These are phyloP conservation scores for Xiphophorus birchmanni DNA, from an alignment of 2,797 vertebrate species.

Conservation along the genomic window DNA sequence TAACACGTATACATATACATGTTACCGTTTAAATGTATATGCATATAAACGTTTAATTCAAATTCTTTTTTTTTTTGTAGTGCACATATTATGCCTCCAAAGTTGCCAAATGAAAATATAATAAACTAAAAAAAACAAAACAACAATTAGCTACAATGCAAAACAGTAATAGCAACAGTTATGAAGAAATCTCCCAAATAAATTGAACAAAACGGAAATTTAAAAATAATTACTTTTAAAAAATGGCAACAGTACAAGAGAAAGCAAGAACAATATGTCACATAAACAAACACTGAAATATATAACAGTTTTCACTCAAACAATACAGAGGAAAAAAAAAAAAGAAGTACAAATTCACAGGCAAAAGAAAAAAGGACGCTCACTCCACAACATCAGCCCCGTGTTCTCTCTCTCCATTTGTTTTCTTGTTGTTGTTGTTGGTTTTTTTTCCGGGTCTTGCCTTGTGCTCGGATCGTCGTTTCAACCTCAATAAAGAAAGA, in stretches of 20 bases:
- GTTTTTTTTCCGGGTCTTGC: slow-evolving; percentile 42
- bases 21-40: slow-evolving; percentile 79
- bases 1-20: slow-evolving; percentile 76
- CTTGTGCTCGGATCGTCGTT: slow-evolving; percentile 65
- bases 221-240: slow-evolving; percentile 36
- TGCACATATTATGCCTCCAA: slow-evolving; percentile 85
- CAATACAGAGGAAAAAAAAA: slow-evolving; percentile 68
- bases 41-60: slow-evolving; percentile 72
- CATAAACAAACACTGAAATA: slow-evolving; percentile 73
- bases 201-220: slow-evolving; percentile 46
- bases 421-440: not conserved
- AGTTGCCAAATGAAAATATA: slow-evolving; percentile 83
- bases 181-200: slow-evolving; percentile 63
- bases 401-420: slow-evolving; percentile 40
- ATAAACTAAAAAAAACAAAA: slow-evolving; percentile 64
- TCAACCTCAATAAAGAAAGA: slow-evolving; percentile 85
- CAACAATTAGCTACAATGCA: slow-evolving; percentile 57
- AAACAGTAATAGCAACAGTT: slow-evolving; percentile 78
- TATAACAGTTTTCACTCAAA: slow-evolving; percentile 75
- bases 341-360: slow-evolving; percentile 82
- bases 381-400: slow-evolving; percentile 68
- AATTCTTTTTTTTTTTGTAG: slow-evolving; percentile 71
- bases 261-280: slow-evolving; percentile 69
- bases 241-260: slow-evolving; percentile 75
- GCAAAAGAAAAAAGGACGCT: slow-evolving; percentile 73